Conservation (phyloP, 2,797 vertebrate genomes). For the Gorsachius magnificus region DNA sequence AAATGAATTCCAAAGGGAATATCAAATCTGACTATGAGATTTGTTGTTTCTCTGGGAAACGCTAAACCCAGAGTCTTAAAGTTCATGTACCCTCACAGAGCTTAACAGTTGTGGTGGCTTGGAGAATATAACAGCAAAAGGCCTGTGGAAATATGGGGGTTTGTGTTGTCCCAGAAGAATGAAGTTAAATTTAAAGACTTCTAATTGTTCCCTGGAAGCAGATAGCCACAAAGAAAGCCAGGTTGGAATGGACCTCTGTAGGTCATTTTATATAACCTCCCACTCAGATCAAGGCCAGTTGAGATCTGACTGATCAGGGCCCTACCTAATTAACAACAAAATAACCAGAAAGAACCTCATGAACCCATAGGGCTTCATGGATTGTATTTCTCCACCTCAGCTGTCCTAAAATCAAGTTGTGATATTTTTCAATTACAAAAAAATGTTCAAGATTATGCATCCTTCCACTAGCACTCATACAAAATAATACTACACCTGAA, state of each 20-base stretch:
- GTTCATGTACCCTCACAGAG: background rate
- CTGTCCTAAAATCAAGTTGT: background rate
- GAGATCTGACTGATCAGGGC: background rate
- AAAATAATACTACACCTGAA: background rate
- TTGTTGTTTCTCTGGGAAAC: background rate
- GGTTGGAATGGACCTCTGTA: background rate
- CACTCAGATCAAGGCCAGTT: background rate
- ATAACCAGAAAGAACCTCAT: background rate
- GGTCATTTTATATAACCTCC: background rate
- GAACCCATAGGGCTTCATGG: background rate
- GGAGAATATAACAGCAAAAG: background rate
- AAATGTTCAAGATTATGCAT: background rate
- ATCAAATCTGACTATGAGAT: background rate
- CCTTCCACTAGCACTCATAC: background rate
- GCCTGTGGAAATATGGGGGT: background rate
- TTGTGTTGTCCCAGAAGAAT: background rate
- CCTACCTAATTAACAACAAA: background rate
- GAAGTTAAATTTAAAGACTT: background rate
- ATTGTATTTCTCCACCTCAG: background rate
- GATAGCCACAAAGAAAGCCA: background rate
- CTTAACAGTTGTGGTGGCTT: background rate
- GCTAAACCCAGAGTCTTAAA: background rate
- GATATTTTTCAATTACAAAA: background rate
- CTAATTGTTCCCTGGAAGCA: background rate
- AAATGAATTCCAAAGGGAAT: background rate